A percentile compares a stretch with the other conserved stretches of the same genome.
Conservation (phyloP, 2,888 invertebrate species). For the Pseudococcus jackbeardsleyi region DNA sequence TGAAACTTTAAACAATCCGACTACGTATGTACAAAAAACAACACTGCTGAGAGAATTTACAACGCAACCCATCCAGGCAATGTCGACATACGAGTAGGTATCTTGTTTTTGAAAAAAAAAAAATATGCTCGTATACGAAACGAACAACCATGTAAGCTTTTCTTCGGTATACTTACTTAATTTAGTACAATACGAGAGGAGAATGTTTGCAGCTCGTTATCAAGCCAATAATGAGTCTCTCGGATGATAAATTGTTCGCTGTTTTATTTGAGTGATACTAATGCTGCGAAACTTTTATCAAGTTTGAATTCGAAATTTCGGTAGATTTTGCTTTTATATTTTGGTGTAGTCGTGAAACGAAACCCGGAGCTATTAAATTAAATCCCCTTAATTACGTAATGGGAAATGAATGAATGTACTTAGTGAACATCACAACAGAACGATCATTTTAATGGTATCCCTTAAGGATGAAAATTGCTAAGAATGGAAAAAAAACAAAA, state of each 20-base stretch:
- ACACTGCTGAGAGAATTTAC: neutral
- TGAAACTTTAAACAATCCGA: neutral
- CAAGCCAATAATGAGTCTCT: neutral
- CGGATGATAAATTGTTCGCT: neutral
- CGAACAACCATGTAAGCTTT: neutral
- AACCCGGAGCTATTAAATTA: neutral
- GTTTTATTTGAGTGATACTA: neutral
- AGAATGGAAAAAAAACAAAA: neutral
- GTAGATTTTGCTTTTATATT: neutral
- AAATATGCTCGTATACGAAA: neutral
- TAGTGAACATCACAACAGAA: neutral
- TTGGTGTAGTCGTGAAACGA: neutral
- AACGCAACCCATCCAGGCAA: neutral
- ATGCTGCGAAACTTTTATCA: constrained; percentile 3
- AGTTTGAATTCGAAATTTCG: neutral
- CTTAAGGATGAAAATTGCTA: neutral
- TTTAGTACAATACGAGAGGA: neutral
- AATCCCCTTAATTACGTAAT: neutral
- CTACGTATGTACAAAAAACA: neutral
- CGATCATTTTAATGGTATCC: neutral
- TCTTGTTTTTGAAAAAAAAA: neutral
- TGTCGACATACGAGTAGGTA: neutral
- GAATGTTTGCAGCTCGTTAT: neutral
- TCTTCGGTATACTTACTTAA: too few relatives aligned
- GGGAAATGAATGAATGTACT: neutral